A percentile compares a stretch with the other conserved stretches of the same genome.
Conservation (phyloP, 2,888 invertebrate species). For the Mythimna lalbum region DNA sequence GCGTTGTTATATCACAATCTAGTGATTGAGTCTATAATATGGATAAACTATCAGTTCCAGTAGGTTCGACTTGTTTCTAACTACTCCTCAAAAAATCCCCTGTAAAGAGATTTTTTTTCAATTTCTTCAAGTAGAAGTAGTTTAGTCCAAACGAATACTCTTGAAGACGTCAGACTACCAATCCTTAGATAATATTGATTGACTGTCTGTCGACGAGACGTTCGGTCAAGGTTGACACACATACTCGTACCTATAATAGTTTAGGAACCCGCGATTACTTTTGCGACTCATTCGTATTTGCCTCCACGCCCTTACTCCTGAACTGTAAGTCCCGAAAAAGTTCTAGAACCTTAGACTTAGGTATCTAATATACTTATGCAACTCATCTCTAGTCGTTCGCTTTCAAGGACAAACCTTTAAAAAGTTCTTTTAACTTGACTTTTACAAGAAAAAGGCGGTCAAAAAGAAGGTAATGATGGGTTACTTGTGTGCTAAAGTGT, state of each 20-base stretch:
- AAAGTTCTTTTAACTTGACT: background rate
- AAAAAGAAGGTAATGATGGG: background rate
- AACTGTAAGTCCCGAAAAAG: background rate
- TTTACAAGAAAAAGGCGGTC: background rate
- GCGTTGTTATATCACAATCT: too few species aligned
- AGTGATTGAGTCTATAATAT: too few species aligned
- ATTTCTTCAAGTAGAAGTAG: background rate
- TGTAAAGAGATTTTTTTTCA: background rate
- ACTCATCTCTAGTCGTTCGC: background rate
- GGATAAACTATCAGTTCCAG: too few species aligned
- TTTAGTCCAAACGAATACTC: background rate
- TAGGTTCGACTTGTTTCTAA: too few species aligned
- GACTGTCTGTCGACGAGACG: slow-evolving; percentile 22
- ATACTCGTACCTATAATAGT: slow-evolving; percentile 2
- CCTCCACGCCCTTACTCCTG: background rate
- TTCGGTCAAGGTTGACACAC: slow-evolving; percentile 31
- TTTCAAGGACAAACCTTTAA: background rate
- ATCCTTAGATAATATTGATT: slow-evolving; percentile 36
- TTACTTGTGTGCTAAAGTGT: background rate
- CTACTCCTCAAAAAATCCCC: too few species aligned
- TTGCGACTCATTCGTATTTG: background rate
- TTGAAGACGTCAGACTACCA: background rate
- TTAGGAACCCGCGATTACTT: slow-evolving; percentile 8
- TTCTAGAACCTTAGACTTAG: background rate
- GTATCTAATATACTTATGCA: background rate